These are phyloP conservation scores for Potorous gilbertii DNA, from an alignment of 2,797 vertebrate species.

Conservation along the genomic window DNA sequence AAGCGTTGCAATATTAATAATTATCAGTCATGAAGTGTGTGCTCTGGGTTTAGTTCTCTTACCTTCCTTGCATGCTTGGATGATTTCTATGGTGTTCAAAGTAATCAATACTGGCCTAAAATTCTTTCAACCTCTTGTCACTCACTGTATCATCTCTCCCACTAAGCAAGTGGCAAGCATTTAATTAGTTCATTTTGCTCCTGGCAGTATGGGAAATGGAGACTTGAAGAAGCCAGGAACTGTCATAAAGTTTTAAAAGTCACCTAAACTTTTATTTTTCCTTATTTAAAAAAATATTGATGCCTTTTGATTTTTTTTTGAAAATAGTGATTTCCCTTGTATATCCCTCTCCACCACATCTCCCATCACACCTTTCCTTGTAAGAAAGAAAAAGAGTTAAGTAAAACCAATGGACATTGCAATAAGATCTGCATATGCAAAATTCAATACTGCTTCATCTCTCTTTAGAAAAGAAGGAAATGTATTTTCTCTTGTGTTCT, in stretches of 20 bases:
- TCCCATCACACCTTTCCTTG: not conserved
- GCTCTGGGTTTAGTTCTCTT: slow-evolving; percentile 72
- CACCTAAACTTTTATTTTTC: not conserved
- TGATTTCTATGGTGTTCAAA: slow-evolving; percentile 75
- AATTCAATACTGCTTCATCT: not conserved
- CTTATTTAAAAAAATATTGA: not conserved
- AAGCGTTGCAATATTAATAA: slow-evolving; percentile 79
- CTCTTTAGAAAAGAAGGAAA: not conserved
- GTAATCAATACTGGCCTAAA: slow-evolving; percentile 76
- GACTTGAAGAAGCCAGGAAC: slow-evolving; percentile 44
- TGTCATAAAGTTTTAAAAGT: slow-evolving; percentile 14
- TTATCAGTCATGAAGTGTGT: slow-evolving; percentile 52
- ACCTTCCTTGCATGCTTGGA: slow-evolving; percentile 68
- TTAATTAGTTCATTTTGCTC: slow-evolving; percentile 76
- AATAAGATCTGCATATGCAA: not conserved
- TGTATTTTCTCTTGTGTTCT: not conserved
- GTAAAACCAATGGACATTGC: not conserved
- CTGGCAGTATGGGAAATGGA: slow-evolving; percentile 62
- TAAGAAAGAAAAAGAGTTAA: not conserved
- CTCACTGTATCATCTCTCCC: slow-evolving; percentile 76
- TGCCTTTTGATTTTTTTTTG: not conserved
- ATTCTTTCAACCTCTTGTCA: slow-evolving; percentile 73
- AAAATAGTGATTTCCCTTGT: not conserved
- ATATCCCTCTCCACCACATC: not conserved
- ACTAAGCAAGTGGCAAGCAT: slow-evolving; percentile 71